Evolutionary conservation across 2,113 vertebrate species (phyloP).

Genomic region (Pipa parva): DNA sequence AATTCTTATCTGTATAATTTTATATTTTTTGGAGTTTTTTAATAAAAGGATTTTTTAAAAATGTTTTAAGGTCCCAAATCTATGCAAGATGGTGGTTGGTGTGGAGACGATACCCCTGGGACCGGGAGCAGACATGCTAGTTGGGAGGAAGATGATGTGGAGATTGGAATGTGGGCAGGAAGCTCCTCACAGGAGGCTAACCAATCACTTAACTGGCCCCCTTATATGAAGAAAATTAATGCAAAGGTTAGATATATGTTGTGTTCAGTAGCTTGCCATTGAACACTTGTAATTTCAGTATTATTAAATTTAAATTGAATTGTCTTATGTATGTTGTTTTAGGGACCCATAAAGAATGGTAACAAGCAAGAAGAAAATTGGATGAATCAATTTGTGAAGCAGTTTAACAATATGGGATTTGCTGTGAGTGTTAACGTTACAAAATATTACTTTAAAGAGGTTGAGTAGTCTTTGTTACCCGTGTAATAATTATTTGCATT

Average conservation of each 20-base stretch:
- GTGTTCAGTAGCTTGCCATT: neutral
- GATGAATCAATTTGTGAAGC: constrained; percentile 92
- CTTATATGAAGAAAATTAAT: constrained; percentile 84
- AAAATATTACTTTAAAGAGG: neutral
- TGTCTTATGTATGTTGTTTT: constrained; percentile 46
- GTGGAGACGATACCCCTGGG: constrained; percentile 77
- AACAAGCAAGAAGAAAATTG: constrained; percentile 90
- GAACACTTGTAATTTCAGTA: too few species aligned
- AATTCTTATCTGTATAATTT: too few species aligned
- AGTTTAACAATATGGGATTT: constrained; percentile 90
- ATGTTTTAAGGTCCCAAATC: constrained; percentile 75
- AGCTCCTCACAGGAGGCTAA: constrained; percentile 78
- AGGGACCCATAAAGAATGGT: constrained; percentile 87
- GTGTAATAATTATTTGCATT: neutral
- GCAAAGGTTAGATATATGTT: constrained; percentile 74
- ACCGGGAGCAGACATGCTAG: constrained; percentile 65
- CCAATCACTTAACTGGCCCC: constrained; percentile 81
- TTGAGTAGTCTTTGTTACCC: neutral
- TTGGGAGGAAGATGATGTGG: constrained; percentile 94
- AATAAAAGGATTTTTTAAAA: accelerated
- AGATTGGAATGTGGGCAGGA: constrained; percentile 97
- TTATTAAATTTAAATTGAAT: too few species aligned
- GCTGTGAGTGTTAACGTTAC: constrained; percentile 68
- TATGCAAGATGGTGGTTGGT: constrained; percentile 90
- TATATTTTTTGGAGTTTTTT: neutral